A percentile compares a stretch with the other conserved stretches of the same genome.
phyloP scores from a whole-genome alignment of 2,888 invertebrate genomes.

The Prionchulus punctatus region DNA sequence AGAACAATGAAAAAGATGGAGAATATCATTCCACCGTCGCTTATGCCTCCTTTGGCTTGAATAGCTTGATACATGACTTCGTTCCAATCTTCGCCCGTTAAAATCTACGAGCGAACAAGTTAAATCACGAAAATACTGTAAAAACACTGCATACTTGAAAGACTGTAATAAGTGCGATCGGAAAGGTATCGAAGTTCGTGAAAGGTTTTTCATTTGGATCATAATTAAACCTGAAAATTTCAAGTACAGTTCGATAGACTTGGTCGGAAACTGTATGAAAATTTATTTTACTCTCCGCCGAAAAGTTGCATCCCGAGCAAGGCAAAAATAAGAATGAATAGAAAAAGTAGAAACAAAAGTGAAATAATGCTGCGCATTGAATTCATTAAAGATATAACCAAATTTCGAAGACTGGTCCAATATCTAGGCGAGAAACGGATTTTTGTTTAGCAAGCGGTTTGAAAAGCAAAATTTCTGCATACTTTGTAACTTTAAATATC shows the following conservation, averaged over 20 bases:
- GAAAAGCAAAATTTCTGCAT: conserved; percentile 14
- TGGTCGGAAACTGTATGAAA: neutral
- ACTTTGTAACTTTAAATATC: conserved; percentile 81
- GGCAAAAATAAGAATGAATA: conserved; percentile 98
- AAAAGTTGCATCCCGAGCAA: conserved; percentile 98
- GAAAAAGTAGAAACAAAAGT: conserved; percentile 93
- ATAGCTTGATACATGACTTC: conserved; percentile 99
- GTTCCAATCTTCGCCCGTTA: conserved; percentile 99
- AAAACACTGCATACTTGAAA: conserved; percentile 58
- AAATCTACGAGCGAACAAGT: conserved; percentile 50
- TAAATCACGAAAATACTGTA: neutral
- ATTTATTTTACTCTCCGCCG: conserved; percentile 58
- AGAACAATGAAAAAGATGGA: conserved; percentile 95
- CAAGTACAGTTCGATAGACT: neutral
- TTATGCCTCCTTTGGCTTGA: conserved; percentile 81
- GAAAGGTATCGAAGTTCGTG: conserved; percentile 98
- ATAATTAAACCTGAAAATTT: neutral
- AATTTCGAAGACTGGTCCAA: conserved; percentile 91
- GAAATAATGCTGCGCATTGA: conserved; percentile 99
- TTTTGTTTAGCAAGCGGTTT: neutral
- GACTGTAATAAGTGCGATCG: conserved; percentile 95
- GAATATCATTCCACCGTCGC: conserved; percentile 76
- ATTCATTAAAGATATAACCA: conserved; percentile 93
- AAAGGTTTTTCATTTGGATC: conserved; percentile 61
- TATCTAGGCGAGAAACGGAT: conserved; percentile 54